Percentiles rank a stretch among this genome's conserved stretches.
Conservation (phyloP, 2,113 vertebrate species). For the Holacanthus passer region DNA sequence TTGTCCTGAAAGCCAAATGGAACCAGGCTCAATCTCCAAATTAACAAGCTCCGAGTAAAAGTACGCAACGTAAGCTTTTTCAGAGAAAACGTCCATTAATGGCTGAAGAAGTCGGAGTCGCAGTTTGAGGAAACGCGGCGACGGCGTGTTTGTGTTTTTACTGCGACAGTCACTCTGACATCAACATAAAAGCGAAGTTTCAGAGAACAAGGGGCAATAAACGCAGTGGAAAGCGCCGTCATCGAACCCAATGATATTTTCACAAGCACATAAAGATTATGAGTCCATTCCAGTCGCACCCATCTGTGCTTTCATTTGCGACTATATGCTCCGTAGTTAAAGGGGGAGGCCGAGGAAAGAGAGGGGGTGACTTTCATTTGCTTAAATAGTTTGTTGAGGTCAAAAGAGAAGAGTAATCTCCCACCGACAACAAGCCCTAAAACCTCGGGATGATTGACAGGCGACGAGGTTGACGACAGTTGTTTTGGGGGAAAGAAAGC, state of each 20-base stretch:
- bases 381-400: constrained; percentile 79
- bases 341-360: constrained; percentile 42
- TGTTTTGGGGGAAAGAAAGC: constrained; percentile 26
- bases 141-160: constrained; percentile 47
- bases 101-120: background rate
- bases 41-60: background rate
- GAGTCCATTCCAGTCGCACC: constrained; percentile 72
- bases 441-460: constrained; percentile 51
- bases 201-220: constrained; percentile 81
- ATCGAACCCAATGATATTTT: constrained; percentile 87
- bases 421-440: constrained; percentile 4
- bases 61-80: constrained; percentile 1
- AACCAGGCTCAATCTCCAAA: background rate
- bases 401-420: constrained; percentile 43
- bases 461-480: constrained; percentile 5
- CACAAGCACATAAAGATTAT: constrained; percentile 87
- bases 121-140: constrained; percentile 15
- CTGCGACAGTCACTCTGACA: constrained; percentile 49
- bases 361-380: constrained; percentile 76
- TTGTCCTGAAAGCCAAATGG: background rate
- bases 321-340: constrained; percentile 63
- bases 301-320: constrained; percentile 79
- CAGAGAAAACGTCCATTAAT: background rate
- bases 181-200: constrained; percentile 76
- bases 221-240: constrained; percentile 82